Percentiles rank a stretch among this genome's conserved stretches.
Conservation (phyloP, 1,140 invertebrate species). For the Hesperophylax magnus region DNA sequence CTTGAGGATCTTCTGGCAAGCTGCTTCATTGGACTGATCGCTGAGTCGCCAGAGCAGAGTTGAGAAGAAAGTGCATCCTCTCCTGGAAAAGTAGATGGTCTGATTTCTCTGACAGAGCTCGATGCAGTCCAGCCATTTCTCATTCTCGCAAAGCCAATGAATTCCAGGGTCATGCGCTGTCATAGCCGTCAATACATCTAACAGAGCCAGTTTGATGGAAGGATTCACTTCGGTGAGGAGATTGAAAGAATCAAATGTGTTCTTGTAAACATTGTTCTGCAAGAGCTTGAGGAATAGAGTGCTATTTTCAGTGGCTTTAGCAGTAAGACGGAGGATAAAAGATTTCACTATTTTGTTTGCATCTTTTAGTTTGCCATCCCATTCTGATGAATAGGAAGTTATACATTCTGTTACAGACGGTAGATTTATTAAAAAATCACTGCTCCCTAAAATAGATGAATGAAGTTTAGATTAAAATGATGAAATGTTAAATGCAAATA, state of each 20-base stretch:
- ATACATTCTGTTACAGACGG: conserved; percentile 46
- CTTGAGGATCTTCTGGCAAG: conserved; percentile 69
- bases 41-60: conserved; percentile 69
- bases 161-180: conserved; percentile 71
- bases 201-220: conserved; percentile 74
- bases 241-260: conserved; percentile 62
- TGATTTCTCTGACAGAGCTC: conserved; percentile 72
- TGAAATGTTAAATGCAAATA: background rate
- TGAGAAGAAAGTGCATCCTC: conserved; percentile 72
- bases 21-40: conserved; percentile 63
- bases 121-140: conserved; percentile 71
- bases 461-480: too few species aligned
- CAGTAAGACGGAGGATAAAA: conserved; percentile 63
- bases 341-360: conserved; percentile 56
- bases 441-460: conserved; percentile 12
- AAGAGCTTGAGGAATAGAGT: conserved; percentile 61
- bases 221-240: conserved; percentile 63
- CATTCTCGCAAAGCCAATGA: conserved; percentile 70
- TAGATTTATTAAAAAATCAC: conserved; percentile 11
- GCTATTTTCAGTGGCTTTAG: conserved; percentile 61
- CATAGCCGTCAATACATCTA: conserved; percentile 71
- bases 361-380: conserved; percentile 29
- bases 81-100: conserved; percentile 75
- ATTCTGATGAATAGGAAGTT: conserved; percentile 30
- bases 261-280: conserved; percentile 64